Conservation (phyloP, 2,113 vertebrate species). For the Pogonocichla stellata region DNA sequence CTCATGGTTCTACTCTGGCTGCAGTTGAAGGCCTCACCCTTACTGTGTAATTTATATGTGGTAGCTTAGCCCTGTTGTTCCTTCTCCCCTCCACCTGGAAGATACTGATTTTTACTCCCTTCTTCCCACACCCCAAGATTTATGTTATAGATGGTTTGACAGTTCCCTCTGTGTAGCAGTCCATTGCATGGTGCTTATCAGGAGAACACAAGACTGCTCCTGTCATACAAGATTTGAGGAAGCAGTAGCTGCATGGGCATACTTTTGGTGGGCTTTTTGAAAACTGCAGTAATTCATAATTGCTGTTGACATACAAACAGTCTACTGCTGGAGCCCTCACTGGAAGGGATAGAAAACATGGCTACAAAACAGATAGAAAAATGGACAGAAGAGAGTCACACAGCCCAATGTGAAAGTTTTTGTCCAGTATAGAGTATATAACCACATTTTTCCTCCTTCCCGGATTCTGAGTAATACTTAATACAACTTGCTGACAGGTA, state of each 20-base stretch:
- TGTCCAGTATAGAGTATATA: fast-evolving
- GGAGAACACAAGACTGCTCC: neutral
- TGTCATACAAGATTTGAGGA: neutral
- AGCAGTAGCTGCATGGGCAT: neutral
- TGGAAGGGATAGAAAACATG: neutral
- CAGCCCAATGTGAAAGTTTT: neutral
- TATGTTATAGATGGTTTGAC: neutral
- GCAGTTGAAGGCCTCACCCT: neutral
- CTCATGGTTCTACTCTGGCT: neutral
- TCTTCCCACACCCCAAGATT: neutral
- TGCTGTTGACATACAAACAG: neutral
- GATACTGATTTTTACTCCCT: neutral
- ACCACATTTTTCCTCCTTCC: neutral
- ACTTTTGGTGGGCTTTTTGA: neutral
- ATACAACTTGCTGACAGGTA: neutral
- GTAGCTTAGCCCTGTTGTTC: neutral
- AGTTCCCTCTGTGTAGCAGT: neutral
- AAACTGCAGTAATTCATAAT: neutral
- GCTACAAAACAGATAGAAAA: too few relatives aligned
- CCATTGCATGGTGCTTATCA: neutral
- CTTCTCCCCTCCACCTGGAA: neutral
- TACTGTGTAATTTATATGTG: neutral
- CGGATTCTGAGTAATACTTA: neutral
- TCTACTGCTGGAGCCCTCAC: neutral
- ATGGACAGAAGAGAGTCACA: neutral